A percentile compares a stretch with the other conserved stretches of the same genome.
Evolutionary conservation across 2,113 vertebrate genomes (phyloP).

Genomic region (Microcebus lehilahytsara): DNA sequence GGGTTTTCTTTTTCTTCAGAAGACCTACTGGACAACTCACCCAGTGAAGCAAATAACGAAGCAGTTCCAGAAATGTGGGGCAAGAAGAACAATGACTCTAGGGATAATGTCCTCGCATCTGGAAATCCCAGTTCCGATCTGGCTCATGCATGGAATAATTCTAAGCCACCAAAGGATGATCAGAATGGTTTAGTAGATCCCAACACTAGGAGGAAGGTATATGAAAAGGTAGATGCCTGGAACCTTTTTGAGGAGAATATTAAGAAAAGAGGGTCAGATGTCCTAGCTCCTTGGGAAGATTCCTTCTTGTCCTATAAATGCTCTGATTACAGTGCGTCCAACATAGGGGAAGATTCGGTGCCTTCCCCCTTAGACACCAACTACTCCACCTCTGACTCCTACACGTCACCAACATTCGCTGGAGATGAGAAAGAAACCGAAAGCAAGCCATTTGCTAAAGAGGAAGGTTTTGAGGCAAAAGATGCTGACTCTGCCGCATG

Average conservation of each 20-base stretch:
- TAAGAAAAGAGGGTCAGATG: conserved; percentile 73
- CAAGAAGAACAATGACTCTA: conserved; percentile 47
- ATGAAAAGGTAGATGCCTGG: conserved; percentile 79
- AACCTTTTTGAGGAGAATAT: conserved; percentile 78
- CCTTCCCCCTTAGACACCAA: conserved; percentile 87
- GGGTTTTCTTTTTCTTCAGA: conserved; percentile 77
- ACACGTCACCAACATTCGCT: conserved; percentile 82
- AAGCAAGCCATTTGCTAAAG: conserved; percentile 63
- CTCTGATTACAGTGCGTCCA: conserved; percentile 79
- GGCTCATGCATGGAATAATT: conserved; percentile 70
- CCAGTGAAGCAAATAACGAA: conserved; percentile 53
- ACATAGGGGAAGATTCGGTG: conserved; percentile 78
- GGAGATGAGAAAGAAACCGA: conserved; percentile 81
- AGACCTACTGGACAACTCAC: conserved; percentile 46
- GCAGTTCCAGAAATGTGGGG: conserved; percentile 66
- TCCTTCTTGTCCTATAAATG: conserved; percentile 82
- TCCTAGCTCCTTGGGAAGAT: conserved; percentile 83
- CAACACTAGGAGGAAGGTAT: conserved; percentile 43
- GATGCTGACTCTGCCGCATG: neutral
- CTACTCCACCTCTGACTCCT: conserved; percentile 88
- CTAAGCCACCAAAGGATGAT: conserved; percentile 43
- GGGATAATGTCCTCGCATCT: conserved; percentile 46
- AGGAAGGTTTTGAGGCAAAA: conserved; percentile 54
- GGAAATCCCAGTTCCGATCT: conserved; percentile 62
- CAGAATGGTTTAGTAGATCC: neutral